Conservation (phyloP, 2,797 vertebrate genomes). For the Neosilurus mollespiculum region DNA sequence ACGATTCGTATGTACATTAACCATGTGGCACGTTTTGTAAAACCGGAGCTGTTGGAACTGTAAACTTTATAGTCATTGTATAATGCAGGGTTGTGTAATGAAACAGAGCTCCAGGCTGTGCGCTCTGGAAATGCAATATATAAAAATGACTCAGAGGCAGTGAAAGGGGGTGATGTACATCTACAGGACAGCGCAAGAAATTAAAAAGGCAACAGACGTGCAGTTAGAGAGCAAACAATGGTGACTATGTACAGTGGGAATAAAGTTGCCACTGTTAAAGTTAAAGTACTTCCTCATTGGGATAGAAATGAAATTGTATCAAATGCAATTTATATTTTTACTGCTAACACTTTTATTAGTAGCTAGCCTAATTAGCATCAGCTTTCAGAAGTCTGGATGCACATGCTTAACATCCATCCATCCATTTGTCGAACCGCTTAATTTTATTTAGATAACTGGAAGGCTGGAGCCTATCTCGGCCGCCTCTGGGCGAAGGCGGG, state of each 20-base stretch:
- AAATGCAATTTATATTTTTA: neutral
- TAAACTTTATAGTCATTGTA: neutral
- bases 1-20: neutral
- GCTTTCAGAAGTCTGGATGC: neutral
- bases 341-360: neutral
- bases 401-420: no score
- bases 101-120: conserved; percentile 5
- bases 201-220: conserved; percentile 14
- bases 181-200: neutral
- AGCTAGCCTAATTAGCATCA: neutral
- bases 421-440: no score
- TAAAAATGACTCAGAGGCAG: neutral
- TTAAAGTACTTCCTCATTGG: neutral
- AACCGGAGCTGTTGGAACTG: neutral
- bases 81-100: neutral
- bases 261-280: neutral
- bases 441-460: no score
- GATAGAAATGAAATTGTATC: neutral
- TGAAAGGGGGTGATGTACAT: neutral
- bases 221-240: conserved; percentile 9
- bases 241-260: neutral
- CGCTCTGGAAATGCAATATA: conserved; percentile 1
- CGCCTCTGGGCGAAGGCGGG: no score
- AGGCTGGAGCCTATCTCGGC: no score
- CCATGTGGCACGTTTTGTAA: neutral